A percentile compares a stretch with the other conserved stretches of the same genome.
phyloP scores from a whole-genome alignment of 2,113 vertebrate species.

The Pelmatolapia mariae region DNA sequence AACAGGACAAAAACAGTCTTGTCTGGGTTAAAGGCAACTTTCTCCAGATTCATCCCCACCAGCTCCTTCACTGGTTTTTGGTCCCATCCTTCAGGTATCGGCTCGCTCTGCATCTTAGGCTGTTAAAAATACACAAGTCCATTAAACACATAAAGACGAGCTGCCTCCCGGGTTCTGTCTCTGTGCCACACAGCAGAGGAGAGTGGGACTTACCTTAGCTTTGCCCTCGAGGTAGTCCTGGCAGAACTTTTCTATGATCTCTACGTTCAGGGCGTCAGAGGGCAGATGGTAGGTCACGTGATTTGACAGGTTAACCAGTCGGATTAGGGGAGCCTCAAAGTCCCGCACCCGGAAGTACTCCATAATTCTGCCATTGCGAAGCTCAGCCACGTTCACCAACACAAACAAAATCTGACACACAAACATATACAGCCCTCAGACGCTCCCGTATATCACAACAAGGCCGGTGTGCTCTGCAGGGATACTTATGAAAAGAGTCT shows the following conservation, averaged over 20 bases:
- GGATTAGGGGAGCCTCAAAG: conserved; percentile 75
- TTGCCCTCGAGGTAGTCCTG: conserved; percentile 74
- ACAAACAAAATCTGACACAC: conserved; percentile 80
- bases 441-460: not conserved
- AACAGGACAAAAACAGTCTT: conserved; percentile 85
- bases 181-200: not conserved
- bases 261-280: conserved; percentile 70
- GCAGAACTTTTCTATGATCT: conserved; percentile 76
- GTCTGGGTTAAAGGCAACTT: conserved; percentile 79
- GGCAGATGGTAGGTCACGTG: conserved; percentile 83
- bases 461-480: not conserved
- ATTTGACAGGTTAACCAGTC: conserved; percentile 82
- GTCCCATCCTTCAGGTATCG: conserved; percentile 85
- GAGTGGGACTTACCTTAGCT: conserved; percentile 75
- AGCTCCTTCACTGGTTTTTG: conserved; percentile 82
- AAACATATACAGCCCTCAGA: not conserved
- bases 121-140: conserved; percentile 28
- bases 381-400: conserved; percentile 77
- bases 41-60: conserved; percentile 85
- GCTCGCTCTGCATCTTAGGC: conserved; percentile 83
- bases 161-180: not conserved
- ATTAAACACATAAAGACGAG: not conserved
- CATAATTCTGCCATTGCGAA: conserved; percentile 77
- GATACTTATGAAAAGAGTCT: not conserved
- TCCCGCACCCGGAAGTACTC: conserved; percentile 83